Evolutionary conservation across 2,113 vertebrate genomes (phyloP).

Genomic region (Fulmarus glacialis): DNA sequence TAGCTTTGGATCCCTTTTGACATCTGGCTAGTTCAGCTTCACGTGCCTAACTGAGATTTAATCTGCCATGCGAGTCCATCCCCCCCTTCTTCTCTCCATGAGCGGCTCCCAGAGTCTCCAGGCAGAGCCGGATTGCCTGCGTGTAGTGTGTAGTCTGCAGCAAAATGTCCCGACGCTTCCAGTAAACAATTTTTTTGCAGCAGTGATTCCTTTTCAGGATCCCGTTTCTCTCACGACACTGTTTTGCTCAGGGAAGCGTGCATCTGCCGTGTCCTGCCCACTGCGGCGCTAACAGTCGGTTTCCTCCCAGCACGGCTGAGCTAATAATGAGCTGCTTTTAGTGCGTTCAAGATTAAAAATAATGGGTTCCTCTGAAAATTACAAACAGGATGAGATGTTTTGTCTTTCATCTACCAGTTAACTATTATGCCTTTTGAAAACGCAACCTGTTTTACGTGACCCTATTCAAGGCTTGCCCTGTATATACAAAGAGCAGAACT

Average conservation of each 20-base stretch:
- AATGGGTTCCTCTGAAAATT: background rate
- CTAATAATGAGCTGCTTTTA: background rate
- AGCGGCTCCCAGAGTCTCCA: background rate
- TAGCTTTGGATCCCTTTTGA: background rate
- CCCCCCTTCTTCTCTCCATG: background rate
- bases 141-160: background rate
- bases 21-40: background rate
- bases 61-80: background rate
- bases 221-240: background rate
- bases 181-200: background rate
- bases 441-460: background rate
- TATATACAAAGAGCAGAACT: background rate
- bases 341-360: background rate
- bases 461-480: background rate
- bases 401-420: background rate
- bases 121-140: background rate
- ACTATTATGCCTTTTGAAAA: background rate
- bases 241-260: background rate
- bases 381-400: background rate
- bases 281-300: background rate
- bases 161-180: background rate
- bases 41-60: constrained; percentile 2
- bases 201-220: background rate
- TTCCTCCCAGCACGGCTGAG: background rate
- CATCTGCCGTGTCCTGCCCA: background rate